Percentiles rank a stretch among this genome's conserved stretches.
These are phyloP conservation scores for Chamaea fasciata DNA, from an alignment of 2,113 vertebrate species.

Conservation along the genomic window DNA sequence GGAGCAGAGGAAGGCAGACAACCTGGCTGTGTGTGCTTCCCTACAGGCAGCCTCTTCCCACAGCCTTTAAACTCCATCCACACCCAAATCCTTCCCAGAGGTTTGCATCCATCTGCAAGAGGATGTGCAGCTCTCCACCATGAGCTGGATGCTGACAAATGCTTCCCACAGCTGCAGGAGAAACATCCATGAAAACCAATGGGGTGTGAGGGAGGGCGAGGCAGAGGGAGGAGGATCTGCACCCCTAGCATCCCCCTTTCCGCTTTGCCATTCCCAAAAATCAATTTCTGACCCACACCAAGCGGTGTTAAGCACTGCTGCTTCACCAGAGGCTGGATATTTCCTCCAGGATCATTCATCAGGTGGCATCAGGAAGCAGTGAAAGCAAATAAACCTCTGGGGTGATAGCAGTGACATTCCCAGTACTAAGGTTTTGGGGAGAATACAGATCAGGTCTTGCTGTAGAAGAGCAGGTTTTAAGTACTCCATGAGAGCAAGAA, in stretches of 20 bases:
- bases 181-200: rapidly evolving
- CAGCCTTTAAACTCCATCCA: neutral
- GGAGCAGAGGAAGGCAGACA: neutral
- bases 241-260: neutral
- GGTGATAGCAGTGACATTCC: neutral
- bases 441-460: neutral
- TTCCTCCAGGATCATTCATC: neutral
- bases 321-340: neutral
- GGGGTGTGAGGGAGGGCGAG: rapidly evolving
- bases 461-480: neutral
- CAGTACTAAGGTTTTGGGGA: neutral
- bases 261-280: neutral
- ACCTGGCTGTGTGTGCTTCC: rapidly evolving
- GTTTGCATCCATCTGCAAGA: neutral
- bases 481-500: neutral
- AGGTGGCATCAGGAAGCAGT: neutral
- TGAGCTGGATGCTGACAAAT: rapidly evolving
- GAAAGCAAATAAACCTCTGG: neutral
- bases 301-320: rapidly evolving
- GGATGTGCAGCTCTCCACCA: neutral
- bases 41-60: neutral
- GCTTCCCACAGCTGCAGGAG: neutral
- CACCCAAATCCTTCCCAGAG: neutral
- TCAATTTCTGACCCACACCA: neutral
- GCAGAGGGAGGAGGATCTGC: neutral